These are phyloP conservation scores for Vulpes vulpes DNA, from an alignment of 2,113 vertebrate species.

Conservation along the genomic window DNA sequence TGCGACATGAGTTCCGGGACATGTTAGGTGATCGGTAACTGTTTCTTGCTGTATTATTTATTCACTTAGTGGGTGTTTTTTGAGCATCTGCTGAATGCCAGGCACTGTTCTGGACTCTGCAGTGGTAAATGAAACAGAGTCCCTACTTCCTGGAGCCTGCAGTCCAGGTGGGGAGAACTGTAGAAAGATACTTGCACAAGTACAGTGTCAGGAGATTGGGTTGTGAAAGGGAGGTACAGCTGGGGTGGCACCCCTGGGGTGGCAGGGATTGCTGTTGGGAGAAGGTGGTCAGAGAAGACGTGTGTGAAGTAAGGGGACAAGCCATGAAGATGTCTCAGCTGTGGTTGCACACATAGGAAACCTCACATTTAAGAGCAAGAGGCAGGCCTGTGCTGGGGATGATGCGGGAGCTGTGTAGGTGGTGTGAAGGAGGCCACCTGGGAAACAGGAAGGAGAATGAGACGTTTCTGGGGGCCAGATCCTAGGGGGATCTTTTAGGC, in stretches of 20 bases:
- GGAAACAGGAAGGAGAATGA: not conserved
- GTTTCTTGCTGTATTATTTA: not conserved
- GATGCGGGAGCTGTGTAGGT: fast-evolving
- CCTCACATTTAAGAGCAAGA: not conserved
- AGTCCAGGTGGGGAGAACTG: not conserved
- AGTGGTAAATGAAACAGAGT: not conserved
- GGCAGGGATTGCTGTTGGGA: too few species aligned
- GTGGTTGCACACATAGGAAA: fast-evolving
- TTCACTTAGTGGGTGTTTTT: not conserved
- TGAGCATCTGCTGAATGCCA: not conserved
- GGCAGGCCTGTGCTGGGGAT: fast-evolving
- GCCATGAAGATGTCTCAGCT: not conserved
- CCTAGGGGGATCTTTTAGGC: not conserved
- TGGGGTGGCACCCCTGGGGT: not conserved
- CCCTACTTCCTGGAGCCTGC: not conserved
- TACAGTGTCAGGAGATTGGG: not conserved
- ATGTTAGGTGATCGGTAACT: not conserved
- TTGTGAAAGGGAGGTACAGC: not conserved
- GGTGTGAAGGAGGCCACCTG: not conserved
- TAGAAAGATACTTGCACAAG: too few species aligned
- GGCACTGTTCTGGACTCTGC: not conserved
- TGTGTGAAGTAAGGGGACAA: not conserved
- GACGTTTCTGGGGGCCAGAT: not conserved
- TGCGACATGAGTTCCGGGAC: not conserved
- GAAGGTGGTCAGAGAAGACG: not conserved